phyloP scores from a whole-genome alignment of 2,113 vertebrate genomes.

The Saguinus imperator region DNA sequence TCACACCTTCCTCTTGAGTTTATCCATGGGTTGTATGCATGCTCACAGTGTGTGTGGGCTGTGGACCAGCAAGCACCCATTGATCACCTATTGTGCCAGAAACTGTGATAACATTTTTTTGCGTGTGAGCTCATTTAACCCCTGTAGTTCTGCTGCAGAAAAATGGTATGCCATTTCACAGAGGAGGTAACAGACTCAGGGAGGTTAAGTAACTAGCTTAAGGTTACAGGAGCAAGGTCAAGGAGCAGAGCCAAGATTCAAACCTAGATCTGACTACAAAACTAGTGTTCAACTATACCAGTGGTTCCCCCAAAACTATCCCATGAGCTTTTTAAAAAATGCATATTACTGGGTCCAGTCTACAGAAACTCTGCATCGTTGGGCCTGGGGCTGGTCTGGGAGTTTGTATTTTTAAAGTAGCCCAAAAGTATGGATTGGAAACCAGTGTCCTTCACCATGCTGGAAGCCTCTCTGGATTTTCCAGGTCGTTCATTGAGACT shows the following conservation, averaged over 20 bases:
- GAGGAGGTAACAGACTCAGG: background rate
- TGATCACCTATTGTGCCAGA: background rate
- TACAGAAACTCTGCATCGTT: too few relatives aligned
- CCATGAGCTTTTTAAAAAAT: background rate
- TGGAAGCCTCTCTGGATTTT: background rate
- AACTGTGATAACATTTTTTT: background rate
- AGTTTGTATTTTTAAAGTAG: background rate
- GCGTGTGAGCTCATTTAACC: background rate
- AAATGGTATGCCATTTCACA: background rate
- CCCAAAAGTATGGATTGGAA: background rate
- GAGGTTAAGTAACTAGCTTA: background rate
- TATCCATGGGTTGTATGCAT: rapidly evolving
- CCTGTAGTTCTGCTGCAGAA: too few relatives aligned
- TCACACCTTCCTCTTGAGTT: background rate
- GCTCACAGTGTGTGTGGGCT: background rate
- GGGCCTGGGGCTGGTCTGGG: background rate
- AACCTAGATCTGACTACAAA: background rate
- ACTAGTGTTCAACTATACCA: background rate
- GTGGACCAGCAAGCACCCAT: background rate
- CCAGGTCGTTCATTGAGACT: background rate
- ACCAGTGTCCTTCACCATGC: rapidly evolving
- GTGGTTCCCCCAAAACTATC: background rate
- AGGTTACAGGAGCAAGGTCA: background rate
- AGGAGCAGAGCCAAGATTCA: background rate
- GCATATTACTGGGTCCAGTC: background rate